Base-by-base conservation (phyloP, 1,140 invertebrate genomes). In the Zaprionus africanus region DNA sequence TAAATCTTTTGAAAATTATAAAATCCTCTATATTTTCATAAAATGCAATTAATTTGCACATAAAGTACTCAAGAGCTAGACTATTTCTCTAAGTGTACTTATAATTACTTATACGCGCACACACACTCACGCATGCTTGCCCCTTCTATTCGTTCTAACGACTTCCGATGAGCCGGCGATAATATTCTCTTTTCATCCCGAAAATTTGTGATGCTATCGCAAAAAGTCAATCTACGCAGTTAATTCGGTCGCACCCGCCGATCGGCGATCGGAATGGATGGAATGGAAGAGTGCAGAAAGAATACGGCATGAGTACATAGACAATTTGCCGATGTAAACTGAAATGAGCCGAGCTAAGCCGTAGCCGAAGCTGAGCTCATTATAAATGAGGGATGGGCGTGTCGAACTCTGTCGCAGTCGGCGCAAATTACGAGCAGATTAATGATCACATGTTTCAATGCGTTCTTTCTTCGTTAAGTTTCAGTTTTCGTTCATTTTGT, bases 381-480 rank as follows among this genome's bases (percentile, higher is more conserved):
- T 80, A 80, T 77, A 74, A 70, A 76, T 76, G 73, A 76, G 73
- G 60, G 65, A 77, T 74, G 76, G 78, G 78, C 75, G 78, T 80
- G 78, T 74, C 78, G 57, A 73, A 77, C 63, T 72, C 74, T 78
- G 73, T 76, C 73, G 67, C 73, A 78, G 70, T 62, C 31, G 59
- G 68, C 78, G 78, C 74, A 77, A 79, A 79, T 77, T 79, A 79
- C 78, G 67, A 79, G 59, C 75, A 80, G 78, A 80, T 80, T 74
- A 80, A 74, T 78, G 78, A 80, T 80, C 78, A 78, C 75, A 78
- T 80, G 75, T 78, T 78, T 76, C 65, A 78, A 76, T 76, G 72
- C 63, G 78, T 73, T 79, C 69, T 62, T 79, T 77, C 69, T 72
- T 63, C 67, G 41, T 34, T 54, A 26, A 53, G 43, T 56, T 43